Evolutionary conservation across 1,140 invertebrate genomes (phyloP).

Genomic region (Linepithema humile): DNA sequence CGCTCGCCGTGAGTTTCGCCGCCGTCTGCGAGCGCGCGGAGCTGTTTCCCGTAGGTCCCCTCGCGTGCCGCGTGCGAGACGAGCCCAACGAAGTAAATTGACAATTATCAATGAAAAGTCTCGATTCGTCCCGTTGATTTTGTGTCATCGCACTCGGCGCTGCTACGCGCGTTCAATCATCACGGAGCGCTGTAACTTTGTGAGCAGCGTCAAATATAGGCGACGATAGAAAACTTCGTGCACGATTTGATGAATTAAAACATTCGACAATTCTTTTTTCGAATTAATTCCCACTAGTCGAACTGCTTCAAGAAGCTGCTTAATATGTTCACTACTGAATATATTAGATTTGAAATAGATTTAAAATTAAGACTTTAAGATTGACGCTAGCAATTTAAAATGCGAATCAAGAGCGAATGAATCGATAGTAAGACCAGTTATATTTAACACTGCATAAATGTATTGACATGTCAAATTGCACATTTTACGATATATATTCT

Average conservation of each 20-base stretch:
- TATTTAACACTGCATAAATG: background rate
- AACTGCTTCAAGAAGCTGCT: background rate
- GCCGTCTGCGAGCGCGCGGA: constrained; percentile 3
- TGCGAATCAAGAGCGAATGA: background rate
- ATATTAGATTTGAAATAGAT: background rate
- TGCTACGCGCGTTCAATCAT: background rate
- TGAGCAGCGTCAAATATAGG: background rate
- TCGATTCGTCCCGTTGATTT: constrained; percentile 71
- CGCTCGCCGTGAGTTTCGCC: constrained; percentile 70
- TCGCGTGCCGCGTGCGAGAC: constrained; percentile 54
- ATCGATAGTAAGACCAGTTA: background rate
- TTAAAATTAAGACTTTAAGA: background rate
- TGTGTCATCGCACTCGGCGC: background rate
- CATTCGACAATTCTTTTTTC: background rate
- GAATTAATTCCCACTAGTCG: background rate
- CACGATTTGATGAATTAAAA: constrained; percentile 2
- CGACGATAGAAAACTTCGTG: background rate
- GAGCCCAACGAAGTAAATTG: constrained; percentile 76
- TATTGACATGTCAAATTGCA: too few species aligned
- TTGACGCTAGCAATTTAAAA: background rate
- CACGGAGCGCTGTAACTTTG: background rate
- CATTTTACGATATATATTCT: too few species aligned
- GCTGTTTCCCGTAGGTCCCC: constrained; percentile 58
- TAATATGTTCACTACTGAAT: too few species aligned
- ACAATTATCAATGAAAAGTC: constrained; percentile 81